Base-by-base conservation (phyloP, 2,888 invertebrate genomes). In the Volucella bombylans region DNA sequence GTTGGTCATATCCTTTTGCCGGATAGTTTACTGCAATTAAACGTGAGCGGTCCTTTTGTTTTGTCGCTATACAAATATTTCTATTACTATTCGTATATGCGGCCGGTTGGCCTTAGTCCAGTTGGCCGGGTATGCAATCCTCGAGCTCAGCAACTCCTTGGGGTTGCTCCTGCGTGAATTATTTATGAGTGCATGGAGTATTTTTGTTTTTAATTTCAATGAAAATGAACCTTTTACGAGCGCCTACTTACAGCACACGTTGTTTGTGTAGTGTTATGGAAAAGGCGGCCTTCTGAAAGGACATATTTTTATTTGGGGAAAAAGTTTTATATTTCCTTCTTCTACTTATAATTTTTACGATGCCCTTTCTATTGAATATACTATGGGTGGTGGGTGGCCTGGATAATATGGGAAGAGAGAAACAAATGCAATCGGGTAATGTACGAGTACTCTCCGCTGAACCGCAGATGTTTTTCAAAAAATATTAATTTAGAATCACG, bases 401-500 rank as follows among this genome's bases (percentile, higher is more conserved):
- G 47, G 39, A 10, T 38, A 12, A 12, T 31, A 39, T 31, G 45
- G 68, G 52, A 41, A 55, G 43, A 14, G 18, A 68, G 38, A 74
- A 14, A 74, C 67, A 74, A 71, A 65, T 76, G 81, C 85, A 85
- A 80, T 85, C 81, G 80, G 55, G 62, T 85, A 76, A 85, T 85
- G 85, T 76, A n/a, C n/a, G n/a, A n/a, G n/a, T n/a, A 54, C 59
- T 80, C 61, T 38, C 52, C 61, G 18, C 41, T 41, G 81, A 78
- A 83, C 67, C 86, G 86, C 86, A 86, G 86, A 82, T 86, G 86
- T 86, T 86, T 78, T 82, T 78, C 69, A 55, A 65, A 86, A 86
- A 86, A 86, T 85, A 86, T 86, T 86, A 86, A 86, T 86, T 86
- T 82, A 86, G 86, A 82, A 73, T 86, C 82, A 78, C 77, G 82